phyloP scores from a whole-genome alignment of 2,888 invertebrate species.

The Odontomyia ornata region DNA sequence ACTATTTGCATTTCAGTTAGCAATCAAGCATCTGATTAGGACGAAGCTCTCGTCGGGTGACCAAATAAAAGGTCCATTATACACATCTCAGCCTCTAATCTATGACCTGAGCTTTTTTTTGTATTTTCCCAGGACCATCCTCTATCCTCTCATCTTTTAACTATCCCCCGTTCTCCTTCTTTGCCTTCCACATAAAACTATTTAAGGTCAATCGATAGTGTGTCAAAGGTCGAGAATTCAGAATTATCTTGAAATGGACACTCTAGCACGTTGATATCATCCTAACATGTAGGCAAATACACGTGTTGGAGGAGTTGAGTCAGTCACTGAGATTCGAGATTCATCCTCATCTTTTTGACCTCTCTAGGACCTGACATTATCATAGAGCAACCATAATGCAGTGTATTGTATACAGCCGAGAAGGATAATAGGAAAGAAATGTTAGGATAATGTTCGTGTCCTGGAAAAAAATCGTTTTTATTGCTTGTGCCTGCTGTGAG shows the following conservation, averaged over 20 bases:
- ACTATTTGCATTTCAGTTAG: too few relatives aligned
- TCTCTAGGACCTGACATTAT: too few relatives aligned
- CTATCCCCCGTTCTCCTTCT: too few relatives aligned
- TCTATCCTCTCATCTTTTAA: too few relatives aligned
- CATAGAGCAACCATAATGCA: not conserved
- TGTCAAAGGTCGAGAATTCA: constrained; percentile 14
- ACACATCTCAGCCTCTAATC: too few relatives aligned
- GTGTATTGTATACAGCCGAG: not conserved
- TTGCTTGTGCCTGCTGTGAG: constrained; percentile 4
- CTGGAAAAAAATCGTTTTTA: constrained; percentile 23
- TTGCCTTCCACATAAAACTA: too few relatives aligned
- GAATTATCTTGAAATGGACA: constrained; percentile 7
- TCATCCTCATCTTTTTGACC: too few relatives aligned
- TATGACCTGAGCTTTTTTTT: too few relatives aligned
- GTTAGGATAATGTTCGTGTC: constrained; percentile 13
- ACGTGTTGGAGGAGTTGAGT: not conserved
- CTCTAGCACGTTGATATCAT: not conserved
- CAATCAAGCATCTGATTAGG: too few relatives aligned
- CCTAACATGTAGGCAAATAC: not conserved
- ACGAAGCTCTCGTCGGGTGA: too few relatives aligned
- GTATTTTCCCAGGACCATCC: too few relatives aligned
- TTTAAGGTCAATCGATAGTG: constrained; percentile 24
- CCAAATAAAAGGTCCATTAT: too few relatives aligned
- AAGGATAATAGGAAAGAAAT: constrained; percentile 25
- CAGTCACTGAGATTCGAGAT: not conserved